phyloP scores from a whole-genome alignment of 2,113 vertebrate species.

The Alouatta palliata region DNA sequence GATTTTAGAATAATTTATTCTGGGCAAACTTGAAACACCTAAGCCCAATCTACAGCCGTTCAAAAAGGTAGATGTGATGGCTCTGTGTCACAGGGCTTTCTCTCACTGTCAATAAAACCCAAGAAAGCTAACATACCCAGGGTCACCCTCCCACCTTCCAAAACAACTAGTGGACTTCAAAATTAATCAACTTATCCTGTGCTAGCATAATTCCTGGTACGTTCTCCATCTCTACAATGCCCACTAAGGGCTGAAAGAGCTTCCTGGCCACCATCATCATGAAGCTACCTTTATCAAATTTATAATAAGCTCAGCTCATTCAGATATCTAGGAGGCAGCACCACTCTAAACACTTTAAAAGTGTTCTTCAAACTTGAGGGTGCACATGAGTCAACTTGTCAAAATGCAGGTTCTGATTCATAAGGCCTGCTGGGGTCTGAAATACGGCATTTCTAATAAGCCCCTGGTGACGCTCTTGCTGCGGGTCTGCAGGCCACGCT shows the following conservation, averaged over 20 bases:
- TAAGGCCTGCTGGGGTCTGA: neutral
- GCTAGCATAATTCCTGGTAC: neutral
- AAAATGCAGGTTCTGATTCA: neutral
- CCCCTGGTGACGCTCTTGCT: neutral
- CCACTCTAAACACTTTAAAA: neutral
- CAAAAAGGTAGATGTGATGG: neutral
- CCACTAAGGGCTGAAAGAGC: neutral
- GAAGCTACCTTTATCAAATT: neutral
- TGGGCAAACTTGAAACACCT: neutral
- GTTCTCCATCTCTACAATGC: too few species aligned
- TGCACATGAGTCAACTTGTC: neutral
- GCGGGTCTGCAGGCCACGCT: fast-evolving
- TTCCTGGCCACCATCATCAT: neutral
- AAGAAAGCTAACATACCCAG: neutral
- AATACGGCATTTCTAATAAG: neutral
- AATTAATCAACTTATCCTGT: neutral
- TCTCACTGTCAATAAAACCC: neutral
- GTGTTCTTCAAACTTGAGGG: neutral
- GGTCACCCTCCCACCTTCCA: neutral
- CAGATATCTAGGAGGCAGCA: neutral
- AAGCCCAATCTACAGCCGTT: neutral
- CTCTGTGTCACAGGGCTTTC: neutral
- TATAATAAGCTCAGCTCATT: neutral
- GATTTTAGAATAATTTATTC: constrained; percentile 45
- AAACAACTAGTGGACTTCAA: neutral